phyloP scores from a whole-genome alignment of 1,140 invertebrate genomes.

The Trypoxylus dichotomus region DNA sequence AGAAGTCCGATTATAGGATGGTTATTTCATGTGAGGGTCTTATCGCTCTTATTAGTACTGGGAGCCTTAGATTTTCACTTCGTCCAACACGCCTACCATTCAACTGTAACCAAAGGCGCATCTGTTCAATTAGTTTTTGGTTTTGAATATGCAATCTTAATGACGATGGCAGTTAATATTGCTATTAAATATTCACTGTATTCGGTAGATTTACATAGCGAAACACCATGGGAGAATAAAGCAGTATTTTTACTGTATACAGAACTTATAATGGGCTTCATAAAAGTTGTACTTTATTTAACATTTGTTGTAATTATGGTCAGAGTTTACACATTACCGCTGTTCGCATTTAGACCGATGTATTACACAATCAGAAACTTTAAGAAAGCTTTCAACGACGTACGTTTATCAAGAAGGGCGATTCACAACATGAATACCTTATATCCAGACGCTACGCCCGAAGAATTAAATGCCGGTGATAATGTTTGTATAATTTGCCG shows the following conservation, averaged over 20 bases:
- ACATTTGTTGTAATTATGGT: conserved; percentile 97
- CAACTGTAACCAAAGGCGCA: conserved; percentile 91
- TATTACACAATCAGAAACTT: conserved; percentile 97
- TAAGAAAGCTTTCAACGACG: conserved; percentile 97
- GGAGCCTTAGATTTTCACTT: conserved; percentile 85
- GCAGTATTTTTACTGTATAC: conserved; percentile 96
- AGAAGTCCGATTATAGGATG: conserved; percentile 95
- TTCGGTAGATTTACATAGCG: conserved; percentile 89
- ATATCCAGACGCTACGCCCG: conserved; percentile 93
- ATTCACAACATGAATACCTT: conserved; percentile 98
- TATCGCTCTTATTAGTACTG: conserved; percentile 81
- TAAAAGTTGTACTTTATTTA: conserved; percentile 90
- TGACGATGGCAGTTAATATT: conserved; percentile 93
- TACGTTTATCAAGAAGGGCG: conserved; percentile 93
- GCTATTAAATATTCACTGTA: conserved; percentile 95
- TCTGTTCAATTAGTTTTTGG: conserved; percentile 99
- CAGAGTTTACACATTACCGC: conserved; percentile 89
- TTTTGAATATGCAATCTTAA: conserved; percentile 97
- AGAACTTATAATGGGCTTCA: conserved; percentile 90
- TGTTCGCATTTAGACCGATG: conserved; percentile 99
- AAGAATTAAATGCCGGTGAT: conserved; percentile 91
- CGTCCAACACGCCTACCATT: conserved; percentile 92
- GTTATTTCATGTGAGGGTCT: conserved; percentile 92
- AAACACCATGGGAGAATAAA: conserved; percentile 99
- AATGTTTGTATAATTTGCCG: conserved; percentile 99